These are phyloP conservation scores for Ennomos erosarius DNA, from an alignment of 2,888 invertebrate species.

Conservation along the genomic window DNA sequence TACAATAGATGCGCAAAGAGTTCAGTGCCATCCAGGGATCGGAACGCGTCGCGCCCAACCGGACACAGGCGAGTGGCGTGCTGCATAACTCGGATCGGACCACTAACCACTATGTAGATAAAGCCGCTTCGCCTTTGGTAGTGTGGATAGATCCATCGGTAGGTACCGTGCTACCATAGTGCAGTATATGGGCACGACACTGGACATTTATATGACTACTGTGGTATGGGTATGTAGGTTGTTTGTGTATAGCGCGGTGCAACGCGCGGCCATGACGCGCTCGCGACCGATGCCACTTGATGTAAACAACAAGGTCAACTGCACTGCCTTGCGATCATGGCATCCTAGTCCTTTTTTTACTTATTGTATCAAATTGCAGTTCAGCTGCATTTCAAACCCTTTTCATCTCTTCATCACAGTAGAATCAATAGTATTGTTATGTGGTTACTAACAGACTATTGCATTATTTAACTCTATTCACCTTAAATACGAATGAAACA, in stretches of 20 bases:
- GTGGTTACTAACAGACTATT: background rate
- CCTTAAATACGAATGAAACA: too few species aligned
- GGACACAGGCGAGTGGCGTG: constrained; percentile 72
- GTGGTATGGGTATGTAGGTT: constrained; percentile 60
- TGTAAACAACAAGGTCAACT: constrained; percentile 81
- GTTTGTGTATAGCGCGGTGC: constrained; percentile 76
- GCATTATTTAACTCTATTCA: background rate
- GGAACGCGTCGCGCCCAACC: constrained; percentile 68
- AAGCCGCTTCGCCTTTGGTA: constrained; percentile 50
- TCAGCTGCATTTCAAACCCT: constrained; percentile 9
- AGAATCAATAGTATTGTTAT: background rate
- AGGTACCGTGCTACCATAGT: constrained; percentile 8
- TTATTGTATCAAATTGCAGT: constrained; percentile 46
- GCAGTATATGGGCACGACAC: background rate
- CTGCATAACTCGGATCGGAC: constrained; percentile 64
- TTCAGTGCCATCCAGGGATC: constrained; percentile 68
- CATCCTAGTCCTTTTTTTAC: constrained; percentile 54
- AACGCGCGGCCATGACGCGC: constrained; percentile 77
- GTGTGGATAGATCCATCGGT: too few species aligned
- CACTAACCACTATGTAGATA: constrained; percentile 62
- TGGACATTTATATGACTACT: too few species aligned
- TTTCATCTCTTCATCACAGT: constrained; percentile 5
- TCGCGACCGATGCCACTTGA: constrained; percentile 68
- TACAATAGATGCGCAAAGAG: constrained; percentile 52
- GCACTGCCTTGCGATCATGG: constrained; percentile 66